phyloP scores from a whole-genome alignment of 2,113 vertebrate genomes.

The Hirundichthys speculiger region DNA sequence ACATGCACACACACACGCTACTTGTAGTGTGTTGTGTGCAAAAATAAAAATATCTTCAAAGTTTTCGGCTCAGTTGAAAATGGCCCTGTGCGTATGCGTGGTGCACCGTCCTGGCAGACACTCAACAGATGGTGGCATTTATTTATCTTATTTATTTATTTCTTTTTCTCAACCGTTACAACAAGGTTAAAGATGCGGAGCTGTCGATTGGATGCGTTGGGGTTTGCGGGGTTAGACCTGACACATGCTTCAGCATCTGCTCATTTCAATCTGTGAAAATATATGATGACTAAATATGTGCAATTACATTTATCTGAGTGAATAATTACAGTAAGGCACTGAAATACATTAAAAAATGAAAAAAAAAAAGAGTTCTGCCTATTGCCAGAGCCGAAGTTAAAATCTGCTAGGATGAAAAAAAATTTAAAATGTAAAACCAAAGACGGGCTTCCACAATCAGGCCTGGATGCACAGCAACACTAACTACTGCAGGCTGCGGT shows the following conservation, averaged over 20 bases:
- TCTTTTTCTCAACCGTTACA: constrained; percentile 22
- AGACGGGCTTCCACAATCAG: too few relatives aligned
- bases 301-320: too few relatives aligned
- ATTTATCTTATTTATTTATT: too few relatives aligned
- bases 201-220: constrained; percentile 28
- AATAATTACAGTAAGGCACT: too few relatives aligned
- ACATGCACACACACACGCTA: not conserved
- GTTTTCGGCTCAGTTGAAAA: constrained; percentile 10
- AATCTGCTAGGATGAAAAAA: too few relatives aligned
- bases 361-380: too few relatives aligned
- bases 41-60: not conserved
- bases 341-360: too few relatives aligned
- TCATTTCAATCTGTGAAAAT: constrained; percentile 9
- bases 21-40: constrained; percentile 8
- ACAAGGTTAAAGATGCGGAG: constrained; percentile 59
- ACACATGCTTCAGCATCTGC: constrained; percentile 46
- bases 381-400: too few relatives aligned
- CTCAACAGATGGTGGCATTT: constrained; percentile 73
- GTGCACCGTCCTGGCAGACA: constrained; percentile 38
- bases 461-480: too few relatives aligned
- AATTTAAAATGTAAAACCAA: too few relatives aligned
- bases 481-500: too few relatives aligned
- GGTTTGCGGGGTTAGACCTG: constrained; percentile 36
- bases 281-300: not conserved
- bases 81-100: constrained; percentile 15